These are phyloP conservation scores for Scaptomyza reducta DNA, from an alignment of 2,888 invertebrate species.

Conservation along the genomic window DNA sequence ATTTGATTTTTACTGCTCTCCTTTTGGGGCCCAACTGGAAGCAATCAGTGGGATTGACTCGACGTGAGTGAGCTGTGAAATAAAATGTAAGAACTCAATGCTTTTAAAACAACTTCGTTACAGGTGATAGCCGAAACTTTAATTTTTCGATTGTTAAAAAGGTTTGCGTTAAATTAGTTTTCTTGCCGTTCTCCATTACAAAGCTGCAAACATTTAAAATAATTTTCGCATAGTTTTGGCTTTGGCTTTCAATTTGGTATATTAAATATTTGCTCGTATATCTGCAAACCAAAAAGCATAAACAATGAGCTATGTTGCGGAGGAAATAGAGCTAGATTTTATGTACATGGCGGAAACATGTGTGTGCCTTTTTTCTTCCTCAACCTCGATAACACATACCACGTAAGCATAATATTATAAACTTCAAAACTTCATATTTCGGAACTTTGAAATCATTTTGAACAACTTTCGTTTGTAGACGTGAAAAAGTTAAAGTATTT, in stretches of 20 bases:
- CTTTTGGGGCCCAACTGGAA: constrained; percentile 22
- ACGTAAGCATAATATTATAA: neutral
- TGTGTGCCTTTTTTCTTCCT: constrained; percentile 1
- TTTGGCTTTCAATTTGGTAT: neutral
- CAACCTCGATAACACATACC: constrained; percentile 14
- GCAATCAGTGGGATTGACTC: constrained; percentile 40
- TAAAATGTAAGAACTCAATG: neutral
- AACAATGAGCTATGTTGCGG: constrained; percentile 2
- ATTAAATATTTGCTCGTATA: constrained; percentile 13
- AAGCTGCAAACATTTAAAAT: neutral
- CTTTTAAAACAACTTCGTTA: neutral
- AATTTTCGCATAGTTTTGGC: neutral
- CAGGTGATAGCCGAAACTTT: no score
- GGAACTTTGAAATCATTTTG: no score
- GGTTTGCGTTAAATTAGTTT: neutral
- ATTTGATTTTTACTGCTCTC: constrained; percentile 1
- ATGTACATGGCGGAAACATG: neutral
- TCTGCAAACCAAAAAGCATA: constrained; percentile 10
- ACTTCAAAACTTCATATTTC: neutral
- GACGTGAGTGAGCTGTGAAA: constrained; percentile 11
- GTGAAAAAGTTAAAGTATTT: no score
- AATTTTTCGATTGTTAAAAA: neutral
- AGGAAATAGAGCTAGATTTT: constrained; percentile 2
- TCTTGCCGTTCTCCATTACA: neutral
- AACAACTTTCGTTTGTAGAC: no score